Base-by-base conservation (phyloP, 2,888 invertebrate genomes). In the Tenthredo scrophulariae region DNA sequence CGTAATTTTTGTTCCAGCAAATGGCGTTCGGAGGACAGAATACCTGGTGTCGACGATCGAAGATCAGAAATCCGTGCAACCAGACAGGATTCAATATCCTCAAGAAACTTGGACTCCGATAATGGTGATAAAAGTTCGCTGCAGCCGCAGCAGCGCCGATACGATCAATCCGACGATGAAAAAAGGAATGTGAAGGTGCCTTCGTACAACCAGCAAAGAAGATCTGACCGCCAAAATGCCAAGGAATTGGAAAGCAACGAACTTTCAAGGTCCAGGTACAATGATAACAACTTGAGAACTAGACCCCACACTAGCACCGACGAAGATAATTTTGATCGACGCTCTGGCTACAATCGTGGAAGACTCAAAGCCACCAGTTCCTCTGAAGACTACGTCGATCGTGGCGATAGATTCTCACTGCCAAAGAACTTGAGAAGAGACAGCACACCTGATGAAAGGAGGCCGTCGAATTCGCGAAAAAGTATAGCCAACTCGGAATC, bases 21-120 rank as follows among this genome's bases (percentile, higher is more conserved):
- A 33, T 89, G 92, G 90, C 89, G 90, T 85, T 92, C 92, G 0
- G 93, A 93, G 40, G 93, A 93, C 37, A 87, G 91, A 84, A 88
- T 92, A 79, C 89, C 88, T 72, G 89, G 89, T 77, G 37, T 89
- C 4, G 92, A 92, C 29, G 90, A 91, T 6, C 91, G 90, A 43
- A 91, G 91, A 92, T 91, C 91, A 4, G 91, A 91, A 15, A 88
- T 85, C 75, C 37, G 79, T 15, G 88, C 88, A 22, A 87, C 86
- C 40, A 90, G 89, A 84, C 88, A 90, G 26, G 88, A 89, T 40
- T 89, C 91, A 1, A 77, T 86, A 0, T 86, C 90, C 0, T 84
- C 89, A 22, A 86, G 87, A 74, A 87, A 87, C 33, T 22, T 84
- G 26, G 84, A 84, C 70, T 89, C 89, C 85, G 90, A 91, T 62